These are phyloP conservation scores for Syrmaticus mikado DNA, from an alignment of 2,113 vertebrate genomes.

Conservation along the genomic window DNA sequence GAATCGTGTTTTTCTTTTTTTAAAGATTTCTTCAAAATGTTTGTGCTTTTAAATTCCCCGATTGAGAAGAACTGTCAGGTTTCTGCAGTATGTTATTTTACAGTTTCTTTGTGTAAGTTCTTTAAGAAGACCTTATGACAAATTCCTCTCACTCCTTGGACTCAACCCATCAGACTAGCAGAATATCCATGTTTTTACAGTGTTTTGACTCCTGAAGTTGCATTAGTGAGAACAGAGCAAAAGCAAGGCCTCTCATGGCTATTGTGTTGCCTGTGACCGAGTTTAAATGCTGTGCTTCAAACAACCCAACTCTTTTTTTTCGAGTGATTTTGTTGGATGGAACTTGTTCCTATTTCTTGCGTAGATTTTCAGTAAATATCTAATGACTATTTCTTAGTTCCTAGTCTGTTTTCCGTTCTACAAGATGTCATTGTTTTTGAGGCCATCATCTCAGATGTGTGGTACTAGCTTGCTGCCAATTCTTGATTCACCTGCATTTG, in stretches of 20 bases:
- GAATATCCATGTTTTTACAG: background rate
- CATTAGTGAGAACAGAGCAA: background rate
- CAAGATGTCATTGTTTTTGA: background rate
- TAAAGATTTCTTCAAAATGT: background rate
- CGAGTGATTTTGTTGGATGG: background rate
- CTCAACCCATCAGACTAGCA: background rate
- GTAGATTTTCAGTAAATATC: background rate
- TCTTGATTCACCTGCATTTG: background rate
- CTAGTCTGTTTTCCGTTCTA: background rate
- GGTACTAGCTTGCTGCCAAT: background rate
- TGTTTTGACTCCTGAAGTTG: constrained; percentile 6
- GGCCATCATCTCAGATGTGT: background rate
- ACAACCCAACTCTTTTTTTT: background rate
- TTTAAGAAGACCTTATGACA: background rate
- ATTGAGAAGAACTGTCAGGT: background rate
- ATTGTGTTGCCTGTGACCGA: background rate
- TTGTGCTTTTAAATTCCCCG: background rate
- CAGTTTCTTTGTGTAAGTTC: background rate
- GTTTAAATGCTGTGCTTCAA: constrained; percentile 62
- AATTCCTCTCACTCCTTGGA: constrained; percentile 37
- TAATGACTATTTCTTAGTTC: background rate
- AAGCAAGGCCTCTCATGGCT: background rate
- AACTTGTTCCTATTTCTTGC: background rate
- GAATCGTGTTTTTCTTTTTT: background rate
- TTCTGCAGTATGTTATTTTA: background rate